Conservation (phyloP, 2,113 vertebrate species). For the Petroica traversi region DNA sequence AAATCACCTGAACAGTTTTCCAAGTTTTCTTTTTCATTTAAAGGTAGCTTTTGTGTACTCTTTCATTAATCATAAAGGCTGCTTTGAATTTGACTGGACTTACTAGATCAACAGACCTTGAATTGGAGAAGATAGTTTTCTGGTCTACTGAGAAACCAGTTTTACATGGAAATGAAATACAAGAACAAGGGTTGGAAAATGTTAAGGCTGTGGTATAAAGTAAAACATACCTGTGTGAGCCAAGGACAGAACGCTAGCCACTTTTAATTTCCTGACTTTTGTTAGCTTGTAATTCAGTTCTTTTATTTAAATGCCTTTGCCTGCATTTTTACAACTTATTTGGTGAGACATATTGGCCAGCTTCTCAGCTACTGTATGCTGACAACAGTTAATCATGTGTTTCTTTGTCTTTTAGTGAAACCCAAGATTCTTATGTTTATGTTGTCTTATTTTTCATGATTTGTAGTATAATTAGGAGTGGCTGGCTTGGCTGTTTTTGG, state of each 20-base stretch:
- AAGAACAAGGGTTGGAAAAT: background rate
- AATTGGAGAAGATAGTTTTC: slow-evolving; percentile 17
- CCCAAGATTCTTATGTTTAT: background rate
- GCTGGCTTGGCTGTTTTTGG: background rate
- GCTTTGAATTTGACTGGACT: background rate
- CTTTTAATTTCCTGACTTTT: slow-evolving; percentile 44
- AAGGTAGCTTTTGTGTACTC: background rate
- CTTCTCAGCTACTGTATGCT: background rate
- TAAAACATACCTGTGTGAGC: slow-evolving; percentile 12
- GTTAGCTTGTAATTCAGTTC: slow-evolving; percentile 7
- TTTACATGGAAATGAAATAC: slow-evolving; percentile 43
- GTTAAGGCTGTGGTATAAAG: background rate
- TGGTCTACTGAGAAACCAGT: slow-evolving; percentile 32
- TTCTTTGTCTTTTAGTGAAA: slow-evolving; percentile 18
- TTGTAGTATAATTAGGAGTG: background rate
- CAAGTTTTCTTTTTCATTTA: background rate
- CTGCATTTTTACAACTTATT: background rate
- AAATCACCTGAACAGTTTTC: background rate
- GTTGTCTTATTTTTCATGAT: slow-evolving; percentile 18
- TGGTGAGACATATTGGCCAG: background rate
- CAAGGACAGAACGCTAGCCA: background rate
- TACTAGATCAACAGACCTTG: background rate
- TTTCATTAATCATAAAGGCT: background rate
- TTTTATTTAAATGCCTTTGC: slow-evolving; percentile 10
- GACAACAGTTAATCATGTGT: background rate